Base-by-base conservation (phyloP, 2,113 vertebrate species). In the Solea senegalensis region DNA sequence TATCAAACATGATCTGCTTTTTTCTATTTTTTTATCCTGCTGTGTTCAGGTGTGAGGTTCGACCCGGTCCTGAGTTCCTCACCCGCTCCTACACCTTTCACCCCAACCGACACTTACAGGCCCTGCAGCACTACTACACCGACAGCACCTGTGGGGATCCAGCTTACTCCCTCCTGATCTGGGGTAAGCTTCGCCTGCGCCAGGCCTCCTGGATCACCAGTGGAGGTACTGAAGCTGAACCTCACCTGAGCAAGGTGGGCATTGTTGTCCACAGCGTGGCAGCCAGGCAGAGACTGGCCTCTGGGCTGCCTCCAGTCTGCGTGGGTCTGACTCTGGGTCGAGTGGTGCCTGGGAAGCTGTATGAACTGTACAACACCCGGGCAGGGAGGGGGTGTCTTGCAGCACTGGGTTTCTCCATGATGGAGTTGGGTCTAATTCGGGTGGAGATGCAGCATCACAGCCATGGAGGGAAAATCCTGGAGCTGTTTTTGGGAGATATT, bases 121-220 rank as follows among this genome's bases (percentile, higher is more conserved):
- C 94, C 4, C 83, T 94, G 67, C 96, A 97, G 92, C 96, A 97
- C 92, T 97, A 95, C 86, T 97, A 96, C 88, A 39, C 83, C 9
- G 96, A 96, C 88, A 91, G 95, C 5, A 56, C 83, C 14, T 97
- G 97, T 70, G 90, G 54, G 28, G 69, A 94, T 1, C 96, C 97
- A 0, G 82, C 93, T 60, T 95, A 97, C 91, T 95, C 97, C 1
- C 93, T 98, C 72, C 81, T 95, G 78, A 94, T 98, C 92, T 93
- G 93, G 85, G 97, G 96, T 73, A 96, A 92, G 82, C 77, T 97
- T 0, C 92, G 94, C 8, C 93, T 97, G 59, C 94, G 92, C 41
- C 94, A 95, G 85, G 92, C 96, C 65, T 98, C 97, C 80, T 98
- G 96, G 97, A 94, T 97, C 90, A 97, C 94, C 50, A 92, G 65